These are phyloP conservation scores for Eueremaeus valkanovi DNA, from an alignment of 2,888 invertebrate species.

Conservation along the genomic window DNA sequence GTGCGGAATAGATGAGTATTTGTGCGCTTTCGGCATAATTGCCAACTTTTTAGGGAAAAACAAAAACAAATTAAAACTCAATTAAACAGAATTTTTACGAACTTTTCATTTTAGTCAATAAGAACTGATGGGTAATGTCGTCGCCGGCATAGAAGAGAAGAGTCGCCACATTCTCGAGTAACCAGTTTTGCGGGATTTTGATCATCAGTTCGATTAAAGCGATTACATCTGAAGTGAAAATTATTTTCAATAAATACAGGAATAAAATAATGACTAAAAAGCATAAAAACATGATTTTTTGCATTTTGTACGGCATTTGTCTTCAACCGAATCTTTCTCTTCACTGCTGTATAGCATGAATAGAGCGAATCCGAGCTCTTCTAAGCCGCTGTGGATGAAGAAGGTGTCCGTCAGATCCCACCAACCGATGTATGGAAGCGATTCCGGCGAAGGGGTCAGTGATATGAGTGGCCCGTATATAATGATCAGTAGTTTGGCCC, in stretches of 20 bases:
- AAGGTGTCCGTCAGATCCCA: constrained; percentile 38
- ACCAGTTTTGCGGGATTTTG: not conserved
- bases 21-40: not conserved
- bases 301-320: not conserved
- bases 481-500: constrained; percentile 15
- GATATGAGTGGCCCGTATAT: constrained; percentile 35
- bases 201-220: not conserved
- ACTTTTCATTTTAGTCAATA: not conserved
- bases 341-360: not conserved
- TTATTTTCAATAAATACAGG: not conserved
- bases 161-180: not conserved
- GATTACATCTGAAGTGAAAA: not conserved
- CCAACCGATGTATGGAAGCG: constrained; percentile 36
- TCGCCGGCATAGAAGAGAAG: constrained; percentile 3
- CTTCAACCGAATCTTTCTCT: not conserved
- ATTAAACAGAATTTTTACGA: not conserved
- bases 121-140: not conserved
- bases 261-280: not conserved
- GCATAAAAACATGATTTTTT: not conserved
- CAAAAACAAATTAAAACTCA: not conserved
- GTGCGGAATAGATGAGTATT: not conserved
- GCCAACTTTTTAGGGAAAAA: not conserved
- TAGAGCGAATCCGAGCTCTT: constrained; percentile 23
- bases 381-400: constrained; percentile 15
- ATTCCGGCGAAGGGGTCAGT: not conserved